phyloP scores from a whole-genome alignment of 2,113 vertebrate genomes.

The Microcebus ravelobensis region DNA sequence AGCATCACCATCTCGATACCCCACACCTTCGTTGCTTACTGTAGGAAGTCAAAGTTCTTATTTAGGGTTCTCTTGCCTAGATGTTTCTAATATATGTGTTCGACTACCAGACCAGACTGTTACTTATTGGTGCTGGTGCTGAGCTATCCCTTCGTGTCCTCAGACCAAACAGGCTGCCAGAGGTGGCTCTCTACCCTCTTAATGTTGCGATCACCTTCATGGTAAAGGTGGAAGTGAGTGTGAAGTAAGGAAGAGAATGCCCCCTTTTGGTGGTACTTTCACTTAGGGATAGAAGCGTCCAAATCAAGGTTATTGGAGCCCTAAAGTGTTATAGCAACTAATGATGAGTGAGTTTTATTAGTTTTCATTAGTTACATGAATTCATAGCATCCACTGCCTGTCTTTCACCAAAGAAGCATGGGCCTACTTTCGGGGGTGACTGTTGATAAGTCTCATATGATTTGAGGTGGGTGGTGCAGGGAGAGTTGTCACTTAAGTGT shows the following conservation, averaged over 20 bases:
- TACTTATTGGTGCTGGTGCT: not conserved
- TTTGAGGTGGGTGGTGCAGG: not conserved
- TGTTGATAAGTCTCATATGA: not conserved
- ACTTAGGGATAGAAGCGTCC: not conserved
- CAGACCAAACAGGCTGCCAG: not conserved
- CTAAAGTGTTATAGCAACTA: not conserved
- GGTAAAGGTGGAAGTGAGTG: not conserved
- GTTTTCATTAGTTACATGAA: not conserved
- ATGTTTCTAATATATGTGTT: not conserved
- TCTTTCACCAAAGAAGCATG: not conserved
- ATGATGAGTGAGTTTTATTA: not conserved
- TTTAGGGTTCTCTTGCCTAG: not conserved
- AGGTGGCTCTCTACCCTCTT: not conserved
- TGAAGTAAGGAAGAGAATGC: not conserved
- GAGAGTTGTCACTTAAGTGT: constrained; percentile 68
- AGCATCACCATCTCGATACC: not conserved
- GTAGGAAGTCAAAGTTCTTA: not conserved
- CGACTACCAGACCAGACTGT: not conserved
- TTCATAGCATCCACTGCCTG: too few relatives aligned
- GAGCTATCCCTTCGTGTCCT: not conserved
- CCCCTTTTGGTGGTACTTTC: not conserved
- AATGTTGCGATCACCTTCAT: not conserved
- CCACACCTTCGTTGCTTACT: not conserved
- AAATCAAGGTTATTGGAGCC: not conserved
- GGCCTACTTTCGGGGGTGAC: not conserved